phyloP scores from a whole-genome alignment of 2,113 vertebrate species.

The Phalacrocorax carbo region DNA sequence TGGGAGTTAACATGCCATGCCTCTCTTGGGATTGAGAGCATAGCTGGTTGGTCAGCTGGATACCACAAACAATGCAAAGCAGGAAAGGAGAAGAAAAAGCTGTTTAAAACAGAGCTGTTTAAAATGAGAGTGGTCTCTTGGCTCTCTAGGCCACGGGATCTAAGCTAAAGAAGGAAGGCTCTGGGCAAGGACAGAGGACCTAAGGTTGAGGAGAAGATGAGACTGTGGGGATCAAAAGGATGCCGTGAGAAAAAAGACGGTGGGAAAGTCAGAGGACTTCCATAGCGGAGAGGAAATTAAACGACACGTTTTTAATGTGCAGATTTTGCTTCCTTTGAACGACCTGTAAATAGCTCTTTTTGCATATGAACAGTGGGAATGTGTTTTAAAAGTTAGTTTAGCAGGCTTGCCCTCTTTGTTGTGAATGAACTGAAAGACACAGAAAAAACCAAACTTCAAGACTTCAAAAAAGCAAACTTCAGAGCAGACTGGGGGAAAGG shows the following conservation, averaged over 20 bases:
- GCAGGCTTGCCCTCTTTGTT: not conserved
- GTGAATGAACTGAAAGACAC: not conserved
- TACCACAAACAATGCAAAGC: not conserved
- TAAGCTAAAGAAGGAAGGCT: not conserved
- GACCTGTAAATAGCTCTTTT: slow-evolving; percentile 17
- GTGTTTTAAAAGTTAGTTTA: not conserved
- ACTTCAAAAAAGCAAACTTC: no score
- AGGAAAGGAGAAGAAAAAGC: not conserved
- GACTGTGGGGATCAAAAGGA: not conserved
- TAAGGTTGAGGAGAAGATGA: not conserved
- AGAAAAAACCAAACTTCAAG: no score
- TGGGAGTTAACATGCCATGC: not conserved
- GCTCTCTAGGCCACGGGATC: not conserved
- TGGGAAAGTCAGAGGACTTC: not conserved
- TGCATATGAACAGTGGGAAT: slow-evolving; percentile 23
- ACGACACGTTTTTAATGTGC: not conserved
- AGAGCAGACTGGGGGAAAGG: not conserved
- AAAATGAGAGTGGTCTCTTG: not conserved
- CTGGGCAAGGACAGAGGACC: not conserved
- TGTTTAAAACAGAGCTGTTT: not conserved
- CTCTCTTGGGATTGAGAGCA: not conserved
- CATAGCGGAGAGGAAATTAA: not conserved
- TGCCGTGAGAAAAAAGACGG: not conserved
- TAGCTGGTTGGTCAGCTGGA: not conserved
- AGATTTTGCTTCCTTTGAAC: not conserved